Percentiles rank a stretch among this genome's conserved stretches.
Evolutionary conservation across 2,888 invertebrate species (phyloP).

Genomic region (Perizoma flavofasciatum): DNA sequence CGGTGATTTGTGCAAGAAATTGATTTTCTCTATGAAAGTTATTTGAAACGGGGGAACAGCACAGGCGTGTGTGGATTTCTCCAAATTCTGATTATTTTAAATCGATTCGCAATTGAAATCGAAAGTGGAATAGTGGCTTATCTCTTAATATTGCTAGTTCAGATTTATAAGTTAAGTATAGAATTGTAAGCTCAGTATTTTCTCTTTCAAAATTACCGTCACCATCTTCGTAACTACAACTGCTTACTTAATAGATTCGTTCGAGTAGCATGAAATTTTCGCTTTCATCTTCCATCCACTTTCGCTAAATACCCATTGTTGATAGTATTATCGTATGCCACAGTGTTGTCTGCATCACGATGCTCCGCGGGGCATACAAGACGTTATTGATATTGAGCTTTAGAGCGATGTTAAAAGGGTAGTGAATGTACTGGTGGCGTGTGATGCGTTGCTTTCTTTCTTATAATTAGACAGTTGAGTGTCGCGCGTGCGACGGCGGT

Average conservation of each 20-base stretch:
- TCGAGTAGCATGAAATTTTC: slow-evolving; percentile 43
- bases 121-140: neutral
- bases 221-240: neutral
- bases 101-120: slow-evolving; percentile 5
- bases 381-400: slow-evolving; percentile 20
- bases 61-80: slow-evolving; percentile 25
- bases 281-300: slow-evolving; percentile 48
- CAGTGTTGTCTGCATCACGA: slow-evolving; percentile 39
- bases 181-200: neutral
- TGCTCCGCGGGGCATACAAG: slow-evolving; percentile 37
- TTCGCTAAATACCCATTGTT: slow-evolving; percentile 51
- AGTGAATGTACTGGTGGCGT: slow-evolving; percentile 12
- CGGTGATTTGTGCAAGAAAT: slow-evolving; percentile 47
- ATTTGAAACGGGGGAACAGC: slow-evolving; percentile 26
- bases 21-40: slow-evolving; percentile 45
- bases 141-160: too few relatives aligned
- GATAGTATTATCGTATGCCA: slow-evolving; percentile 44
- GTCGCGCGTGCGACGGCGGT: slow-evolving; percentile 43
- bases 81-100: slow-evolving; percentile 10
- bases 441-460: slow-evolving; percentile 45
- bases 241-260: slow-evolving; percentile 24
- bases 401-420: slow-evolving; percentile 18
- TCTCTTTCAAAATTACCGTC: slow-evolving; percentile 11
- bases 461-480: slow-evolving; percentile 49
- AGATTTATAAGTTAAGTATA: too few relatives aligned